Conservation (phyloP, 2,113 vertebrate genomes). For the Rhinolophus sinicus region DNA sequence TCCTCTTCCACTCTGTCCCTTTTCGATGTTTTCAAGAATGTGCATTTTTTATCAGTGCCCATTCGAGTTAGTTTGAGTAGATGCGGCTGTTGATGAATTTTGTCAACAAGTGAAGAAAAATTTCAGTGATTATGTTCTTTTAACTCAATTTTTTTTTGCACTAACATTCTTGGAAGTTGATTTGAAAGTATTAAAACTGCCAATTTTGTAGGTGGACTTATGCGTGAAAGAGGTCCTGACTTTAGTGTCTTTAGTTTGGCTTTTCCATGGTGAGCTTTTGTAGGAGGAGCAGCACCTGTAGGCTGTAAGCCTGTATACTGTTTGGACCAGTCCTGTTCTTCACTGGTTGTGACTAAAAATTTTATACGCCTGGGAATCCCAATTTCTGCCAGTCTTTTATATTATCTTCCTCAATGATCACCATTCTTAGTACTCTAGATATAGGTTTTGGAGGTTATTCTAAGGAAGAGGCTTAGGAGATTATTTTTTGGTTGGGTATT, state of each 20-base stretch:
- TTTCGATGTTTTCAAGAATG: slow-evolving; percentile 82
- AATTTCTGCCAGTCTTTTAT: slow-evolving; percentile 80
- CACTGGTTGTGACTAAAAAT: slow-evolving; percentile 64
- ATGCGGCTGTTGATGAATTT: slow-evolving; percentile 77
- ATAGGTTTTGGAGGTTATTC: slow-evolving; percentile 81
- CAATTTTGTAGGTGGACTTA: slow-evolving; percentile 65
- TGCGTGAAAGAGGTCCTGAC: slow-evolving; percentile 59
- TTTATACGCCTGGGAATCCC: slow-evolving; percentile 74
- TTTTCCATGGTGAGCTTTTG: slow-evolving; percentile 80
- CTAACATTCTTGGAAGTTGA: slow-evolving; percentile 74
- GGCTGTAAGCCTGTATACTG: slow-evolving; percentile 78
- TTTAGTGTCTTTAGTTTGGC: slow-evolving; percentile 80
- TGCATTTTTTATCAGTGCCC: slow-evolving; percentile 81
- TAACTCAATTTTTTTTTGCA: slow-evolving; percentile 73
- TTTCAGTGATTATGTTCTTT: slow-evolving; percentile 80
- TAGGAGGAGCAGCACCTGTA: slow-evolving; percentile 68
- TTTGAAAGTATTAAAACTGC: slow-evolving; percentile 78
- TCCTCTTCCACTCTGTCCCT: slow-evolving; percentile 72
- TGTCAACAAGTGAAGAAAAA: slow-evolving; percentile 81
- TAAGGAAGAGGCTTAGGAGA: slow-evolving; percentile 38
- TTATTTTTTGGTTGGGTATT: background rate
- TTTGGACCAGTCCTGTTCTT: slow-evolving; percentile 76
- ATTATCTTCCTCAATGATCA: slow-evolving; percentile 82
- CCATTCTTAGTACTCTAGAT: slow-evolving; percentile 82
- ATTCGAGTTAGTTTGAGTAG: slow-evolving; percentile 82